Base-by-base conservation (phyloP, 2,888 invertebrate genomes). In the Ochropacha duplaris region DNA sequence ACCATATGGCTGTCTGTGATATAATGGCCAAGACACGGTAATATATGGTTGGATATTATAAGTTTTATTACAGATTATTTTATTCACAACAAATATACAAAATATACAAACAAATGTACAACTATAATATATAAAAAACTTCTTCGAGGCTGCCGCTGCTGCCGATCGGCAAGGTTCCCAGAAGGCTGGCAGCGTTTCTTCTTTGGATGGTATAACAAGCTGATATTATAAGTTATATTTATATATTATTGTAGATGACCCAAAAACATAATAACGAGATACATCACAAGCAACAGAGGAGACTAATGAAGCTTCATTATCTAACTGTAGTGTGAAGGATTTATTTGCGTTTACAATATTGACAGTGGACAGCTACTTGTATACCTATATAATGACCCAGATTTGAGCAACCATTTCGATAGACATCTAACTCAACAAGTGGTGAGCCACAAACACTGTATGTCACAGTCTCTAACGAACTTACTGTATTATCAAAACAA, bases 351-450 rank as follows among this genome's bases (percentile, higher is more conserved):
- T 44, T 44, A 44, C 9, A 44, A 44, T 44, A 5, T 19, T 44
- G 16, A 9, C 16, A 9, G 44, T 44, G 9, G 44, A 9, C 44
- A n/a, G 14, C 36, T 36, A n/a, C 36, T 9, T 44, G 6, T 44
- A 44, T 44, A 36, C 1, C 9, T 44, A 19, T 44, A 44, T 19
- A 44, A 52, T 71, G 66, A 74, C 74, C 71, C 57, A 69, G 58
- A 68, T 71, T 55, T 59, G 26, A 44, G 28, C 54, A 49, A 55
- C 54, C 58, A 34, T 22, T 50, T 54, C 50, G 54, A 59, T 64
- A 60, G 52, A 54, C 56, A 58, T 55, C 59, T 51, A 66, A 72
- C 60, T 64, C 69, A 76, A 77, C 76, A 79, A 76, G 75, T 74
- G 66, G 61, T 31, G 39, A 60, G 58, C 60, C 61, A 58, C 58